phyloP scores from a whole-genome alignment of 1,140 invertebrate genomes.

The Doryteuthis pealeii region DNA sequence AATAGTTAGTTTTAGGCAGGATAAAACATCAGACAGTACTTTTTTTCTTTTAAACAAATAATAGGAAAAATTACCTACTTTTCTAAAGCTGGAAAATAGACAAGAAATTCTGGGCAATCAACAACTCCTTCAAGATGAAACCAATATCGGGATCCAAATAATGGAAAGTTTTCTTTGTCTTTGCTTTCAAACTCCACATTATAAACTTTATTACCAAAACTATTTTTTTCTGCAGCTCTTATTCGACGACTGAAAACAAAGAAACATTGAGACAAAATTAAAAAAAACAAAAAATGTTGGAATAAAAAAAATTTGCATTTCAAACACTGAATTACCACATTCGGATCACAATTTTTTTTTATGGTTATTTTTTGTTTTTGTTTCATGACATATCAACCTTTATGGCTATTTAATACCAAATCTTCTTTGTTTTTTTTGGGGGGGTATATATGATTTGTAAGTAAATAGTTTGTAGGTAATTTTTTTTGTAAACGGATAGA shows the following conservation, averaged over 20 bases:
- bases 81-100: constrained; percentile 84
- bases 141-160: constrained; percentile 96
- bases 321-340: background rate
- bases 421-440: no score
- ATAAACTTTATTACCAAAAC: constrained; percentile 87
- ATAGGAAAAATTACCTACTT: constrained; percentile 63
- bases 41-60: background rate
- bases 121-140: constrained; percentile 95
- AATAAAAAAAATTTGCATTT: background rate
- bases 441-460: no score
- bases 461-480: no score
- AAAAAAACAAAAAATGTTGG: background rate
- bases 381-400: no score
- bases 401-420: no score
- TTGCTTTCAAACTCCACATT: constrained; percentile 73
- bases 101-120: constrained; percentile 97
- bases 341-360: no score
- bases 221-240: constrained; percentile 65
- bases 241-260: constrained; percentile 63
- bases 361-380: no score
- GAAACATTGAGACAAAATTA: constrained; percentile 15
- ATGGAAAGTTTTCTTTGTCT: constrained; percentile 70
- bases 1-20: background rate
- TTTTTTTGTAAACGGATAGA: no score
- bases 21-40: background rate